phyloP scores from a whole-genome alignment of 2,888 invertebrate species.

The Drepana falcataria region DNA sequence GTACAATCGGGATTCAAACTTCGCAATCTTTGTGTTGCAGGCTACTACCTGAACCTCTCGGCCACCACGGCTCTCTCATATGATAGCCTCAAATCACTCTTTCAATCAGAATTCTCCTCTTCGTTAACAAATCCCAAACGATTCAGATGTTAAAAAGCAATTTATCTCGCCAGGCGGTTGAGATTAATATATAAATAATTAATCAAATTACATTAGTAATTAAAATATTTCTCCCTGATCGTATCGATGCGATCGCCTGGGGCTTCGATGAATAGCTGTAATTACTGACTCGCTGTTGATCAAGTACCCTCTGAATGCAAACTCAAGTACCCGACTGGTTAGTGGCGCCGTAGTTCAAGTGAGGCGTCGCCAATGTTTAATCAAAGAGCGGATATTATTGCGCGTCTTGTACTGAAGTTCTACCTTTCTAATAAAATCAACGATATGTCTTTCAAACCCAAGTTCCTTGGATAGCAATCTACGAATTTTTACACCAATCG shows the following conservation, averaged over 20 bases:
- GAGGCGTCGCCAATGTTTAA: slow-evolving; percentile 17
- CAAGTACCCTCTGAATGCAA: not conserved
- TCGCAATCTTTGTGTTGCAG: no score
- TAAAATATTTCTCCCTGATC: not conserved
- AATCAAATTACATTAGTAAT: not conserved
- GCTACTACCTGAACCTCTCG: no score
- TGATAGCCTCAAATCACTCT: no score
- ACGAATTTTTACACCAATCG: no score
- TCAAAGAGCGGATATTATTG: slow-evolving; percentile 34
- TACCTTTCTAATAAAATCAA: not conserved
- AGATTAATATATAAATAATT: not conserved
- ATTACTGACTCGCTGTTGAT: not conserved
- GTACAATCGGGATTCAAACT: no score
- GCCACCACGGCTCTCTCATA: no score
- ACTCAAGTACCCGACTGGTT: slow-evolving; percentile 14
- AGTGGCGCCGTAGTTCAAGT: slow-evolving; percentile 13
- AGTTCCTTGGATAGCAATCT: no score
- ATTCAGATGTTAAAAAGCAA: not conserved
- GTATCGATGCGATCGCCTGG: not conserved
- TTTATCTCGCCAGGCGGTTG: not conserved
- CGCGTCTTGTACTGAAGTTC: slow-evolving; percentile 7
- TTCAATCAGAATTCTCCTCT: no score
- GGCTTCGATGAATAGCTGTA: not conserved
- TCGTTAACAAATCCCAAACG: not conserved
- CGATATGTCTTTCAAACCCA: no score